Evolutionary conservation across 1,140 invertebrate genomes (phyloP).

Genomic region (Trichonephila clavata): DNA sequence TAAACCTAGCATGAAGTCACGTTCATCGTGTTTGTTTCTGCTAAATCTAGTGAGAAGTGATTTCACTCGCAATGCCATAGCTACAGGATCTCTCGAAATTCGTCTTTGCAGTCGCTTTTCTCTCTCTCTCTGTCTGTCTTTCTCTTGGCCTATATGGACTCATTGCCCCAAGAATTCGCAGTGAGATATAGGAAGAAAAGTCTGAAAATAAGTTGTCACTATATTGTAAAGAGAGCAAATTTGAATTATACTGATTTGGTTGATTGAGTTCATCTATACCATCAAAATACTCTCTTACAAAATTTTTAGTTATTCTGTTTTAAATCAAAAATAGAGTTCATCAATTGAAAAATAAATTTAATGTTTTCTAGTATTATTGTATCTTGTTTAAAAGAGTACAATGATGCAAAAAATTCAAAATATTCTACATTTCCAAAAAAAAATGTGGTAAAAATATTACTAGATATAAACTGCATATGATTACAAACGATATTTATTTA

Average conservation of each 20-base stretch:
- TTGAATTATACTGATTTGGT: background rate
- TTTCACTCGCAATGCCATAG: background rate
- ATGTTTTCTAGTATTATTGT: no score
- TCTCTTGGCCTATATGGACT: background rate
- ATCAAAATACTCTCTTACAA: no score
- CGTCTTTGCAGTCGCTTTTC: slow-evolving; percentile 4
- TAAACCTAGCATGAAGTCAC: slow-evolving; percentile 51
- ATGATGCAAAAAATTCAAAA: no score
- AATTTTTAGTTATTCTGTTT: no score
- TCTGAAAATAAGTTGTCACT: background rate
- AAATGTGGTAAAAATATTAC: no score
- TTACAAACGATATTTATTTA: no score
- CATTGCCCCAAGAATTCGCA: background rate
- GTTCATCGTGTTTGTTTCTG: slow-evolving; percentile 59
- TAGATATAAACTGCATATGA: no score
- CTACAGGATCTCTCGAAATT: background rate
- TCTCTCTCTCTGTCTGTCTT: background rate
- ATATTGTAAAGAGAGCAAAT: background rate
- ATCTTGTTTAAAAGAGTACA: no score
- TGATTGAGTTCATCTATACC: no score
- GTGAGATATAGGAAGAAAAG: background rate
- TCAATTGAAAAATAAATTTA: no score
- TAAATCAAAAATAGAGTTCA: no score
- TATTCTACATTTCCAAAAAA: no score
- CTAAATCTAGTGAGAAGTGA: slow-evolving; percentile 43